These are phyloP conservation scores for Athalia cordata DNA, from an alignment of 2,888 invertebrate species.

Conservation along the genomic window DNA sequence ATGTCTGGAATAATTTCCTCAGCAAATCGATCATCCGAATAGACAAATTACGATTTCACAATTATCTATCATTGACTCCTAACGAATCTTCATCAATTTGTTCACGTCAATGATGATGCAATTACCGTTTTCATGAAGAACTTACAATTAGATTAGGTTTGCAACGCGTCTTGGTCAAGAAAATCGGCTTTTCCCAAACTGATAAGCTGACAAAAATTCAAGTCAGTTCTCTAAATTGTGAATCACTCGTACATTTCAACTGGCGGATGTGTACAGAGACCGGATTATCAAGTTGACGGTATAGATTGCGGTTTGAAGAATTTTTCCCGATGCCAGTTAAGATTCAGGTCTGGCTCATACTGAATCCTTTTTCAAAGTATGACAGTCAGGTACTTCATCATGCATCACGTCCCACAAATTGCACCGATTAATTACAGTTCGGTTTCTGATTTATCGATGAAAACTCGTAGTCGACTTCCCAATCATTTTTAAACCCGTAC, in stretches of 20 bases:
- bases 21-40: neutral
- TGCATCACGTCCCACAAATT: too few relatives aligned
- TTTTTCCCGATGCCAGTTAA: neutral
- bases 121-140: neutral
- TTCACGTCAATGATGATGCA: neutral
- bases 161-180: too few relatives aligned
- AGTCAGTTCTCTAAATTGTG: neutral
- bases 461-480: too few relatives aligned
- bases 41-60: neutral
- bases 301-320: neutral
- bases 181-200: too few relatives aligned
- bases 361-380: too few relatives aligned
- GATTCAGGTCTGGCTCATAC: neutral
- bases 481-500: too few relatives aligned
- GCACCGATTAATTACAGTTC: too few relatives aligned
- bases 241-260: neutral
- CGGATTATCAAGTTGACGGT: conserved; percentile 22
- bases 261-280: neutral
- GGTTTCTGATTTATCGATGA: too few relatives aligned
- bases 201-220: too few relatives aligned
- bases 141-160: too few relatives aligned
- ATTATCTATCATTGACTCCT: neutral
- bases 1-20: neutral
- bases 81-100: conserved; percentile 20
- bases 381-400: too few relatives aligned